Conservation (phyloP, 2,888 invertebrate genomes). For the Cephus nigrinus region DNA sequence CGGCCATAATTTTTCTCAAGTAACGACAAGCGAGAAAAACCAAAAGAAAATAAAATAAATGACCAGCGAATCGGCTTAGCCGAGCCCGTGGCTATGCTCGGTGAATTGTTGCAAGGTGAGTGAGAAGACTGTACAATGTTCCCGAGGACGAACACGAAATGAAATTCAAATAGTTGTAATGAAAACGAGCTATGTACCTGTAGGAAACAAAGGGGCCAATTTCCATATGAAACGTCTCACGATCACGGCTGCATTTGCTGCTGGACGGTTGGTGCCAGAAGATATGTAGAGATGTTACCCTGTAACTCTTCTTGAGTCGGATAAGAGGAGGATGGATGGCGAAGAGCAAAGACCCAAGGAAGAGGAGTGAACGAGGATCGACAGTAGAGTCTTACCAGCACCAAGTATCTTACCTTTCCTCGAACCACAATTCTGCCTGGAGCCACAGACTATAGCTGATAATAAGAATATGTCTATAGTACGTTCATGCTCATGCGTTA, state of each 20-base stretch:
- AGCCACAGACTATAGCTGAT: conserved; percentile 9
- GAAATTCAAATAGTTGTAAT: too few species aligned
- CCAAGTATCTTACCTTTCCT: conserved; percentile 29
- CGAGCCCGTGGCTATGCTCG: background rate
- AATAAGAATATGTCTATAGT: conserved; percentile 19
- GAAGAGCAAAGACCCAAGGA: conserved; percentile 13
- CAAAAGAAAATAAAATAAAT: conserved; percentile 27
- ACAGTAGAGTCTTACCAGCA: background rate
- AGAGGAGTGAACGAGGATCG: background rate
- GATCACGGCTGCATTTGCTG: too few species aligned
- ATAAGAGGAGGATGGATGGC: conserved; percentile 18
- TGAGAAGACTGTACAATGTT: background rate
- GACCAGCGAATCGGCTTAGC: background rate
- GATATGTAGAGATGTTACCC: too few species aligned
- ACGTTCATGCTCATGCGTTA: conserved; percentile 9
- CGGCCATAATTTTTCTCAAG: conserved; percentile 43
- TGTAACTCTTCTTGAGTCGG: background rate
- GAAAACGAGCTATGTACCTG: too few species aligned
- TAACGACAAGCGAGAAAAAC: conserved; percentile 21
- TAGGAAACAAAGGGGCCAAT: too few species aligned
- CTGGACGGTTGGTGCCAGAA: too few species aligned
- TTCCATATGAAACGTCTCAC: too few species aligned
- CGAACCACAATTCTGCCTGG: conserved; percentile 35
- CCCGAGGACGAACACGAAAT: background rate
- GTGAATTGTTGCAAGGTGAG: conserved; percentile 2